Evolutionary conservation across 1,140 invertebrate species (phyloP).

Genomic region (Spodoptera frugiperda): DNA sequence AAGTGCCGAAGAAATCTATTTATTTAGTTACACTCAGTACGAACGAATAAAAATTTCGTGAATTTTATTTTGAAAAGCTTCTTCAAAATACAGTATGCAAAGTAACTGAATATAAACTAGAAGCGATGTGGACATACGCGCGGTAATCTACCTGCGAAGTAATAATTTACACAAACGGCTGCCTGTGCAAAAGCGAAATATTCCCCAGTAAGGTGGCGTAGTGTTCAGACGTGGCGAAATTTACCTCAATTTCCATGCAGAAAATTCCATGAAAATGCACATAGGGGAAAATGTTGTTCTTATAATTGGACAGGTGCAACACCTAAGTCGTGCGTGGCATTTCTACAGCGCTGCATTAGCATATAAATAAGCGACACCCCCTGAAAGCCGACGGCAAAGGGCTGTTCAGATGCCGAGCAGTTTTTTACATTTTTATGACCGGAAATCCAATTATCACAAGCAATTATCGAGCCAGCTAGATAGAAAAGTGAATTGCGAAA

Average conservation of each 20-base stretch:
- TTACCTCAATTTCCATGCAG: slow-evolving; percentile 75
- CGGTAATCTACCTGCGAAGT: slow-evolving; percentile 58
- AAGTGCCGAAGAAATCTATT: slow-evolving; percentile 38
- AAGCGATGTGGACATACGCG: slow-evolving; percentile 33
- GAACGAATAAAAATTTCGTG: neutral
- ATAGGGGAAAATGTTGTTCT: slow-evolving; percentile 75
- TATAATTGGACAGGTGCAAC: slow-evolving; percentile 79
- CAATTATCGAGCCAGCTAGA: slow-evolving; percentile 81
- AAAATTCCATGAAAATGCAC: slow-evolving; percentile 80
- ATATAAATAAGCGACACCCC: slow-evolving; percentile 80
- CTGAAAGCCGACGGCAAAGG: slow-evolving; percentile 65
- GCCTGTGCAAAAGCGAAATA: slow-evolving; percentile 60
- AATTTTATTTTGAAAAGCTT: slow-evolving; percentile 16
- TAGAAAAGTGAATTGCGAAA: slow-evolving; percentile 63
- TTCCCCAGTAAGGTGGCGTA: slow-evolving; percentile 56
- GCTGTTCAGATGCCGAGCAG: slow-evolving; percentile 57
- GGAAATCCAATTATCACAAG: slow-evolving; percentile 80
- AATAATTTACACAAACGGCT: slow-evolving; percentile 68
- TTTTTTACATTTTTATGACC: slow-evolving; percentile 80
- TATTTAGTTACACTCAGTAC: neutral
- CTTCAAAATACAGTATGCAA: slow-evolving; percentile 43
- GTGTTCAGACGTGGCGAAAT: slow-evolving; percentile 64
- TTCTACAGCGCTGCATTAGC: slow-evolving; percentile 74
- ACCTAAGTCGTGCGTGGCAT: slow-evolving; percentile 75
- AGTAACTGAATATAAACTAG: slow-evolving; percentile 38